A percentile compares a stretch with the other conserved stretches of the same genome.
phyloP scores from a whole-genome alignment of 2,113 vertebrate species.

The Phainopepla nitens region DNA sequence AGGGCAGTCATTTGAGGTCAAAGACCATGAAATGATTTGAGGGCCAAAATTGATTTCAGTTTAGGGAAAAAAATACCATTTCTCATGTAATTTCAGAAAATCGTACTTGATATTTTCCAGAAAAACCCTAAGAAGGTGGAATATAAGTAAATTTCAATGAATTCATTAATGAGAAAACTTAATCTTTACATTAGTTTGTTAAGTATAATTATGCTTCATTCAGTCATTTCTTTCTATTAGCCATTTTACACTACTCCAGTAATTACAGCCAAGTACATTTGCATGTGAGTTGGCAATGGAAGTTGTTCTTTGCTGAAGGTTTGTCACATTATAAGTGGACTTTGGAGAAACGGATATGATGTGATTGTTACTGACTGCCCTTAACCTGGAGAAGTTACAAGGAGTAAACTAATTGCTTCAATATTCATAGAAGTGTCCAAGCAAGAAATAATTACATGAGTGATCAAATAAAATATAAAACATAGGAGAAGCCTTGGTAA shows the following conservation, averaged over 20 bases:
- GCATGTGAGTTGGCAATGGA: not conserved
- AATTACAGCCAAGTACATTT: not conserved
- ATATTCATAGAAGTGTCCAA: not conserved
- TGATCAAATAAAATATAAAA: not conserved
- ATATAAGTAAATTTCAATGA: not conserved
- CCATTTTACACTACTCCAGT: not conserved
- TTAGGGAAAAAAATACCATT: not conserved
- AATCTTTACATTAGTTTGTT: not conserved
- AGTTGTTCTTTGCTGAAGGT: not conserved
- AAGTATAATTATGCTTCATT: not conserved
- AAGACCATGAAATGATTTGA: not conserved
- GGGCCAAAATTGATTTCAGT: not conserved
- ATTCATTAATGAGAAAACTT: not conserved
- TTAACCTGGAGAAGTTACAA: not conserved
- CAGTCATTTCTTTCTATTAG: constrained; percentile 14
- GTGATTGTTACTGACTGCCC: not conserved
- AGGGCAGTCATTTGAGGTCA: not conserved
- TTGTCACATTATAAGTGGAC: not conserved
- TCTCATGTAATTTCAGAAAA: not conserved
- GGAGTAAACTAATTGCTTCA: not conserved
- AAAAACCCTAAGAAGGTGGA: not conserved
- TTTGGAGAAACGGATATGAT: not conserved
- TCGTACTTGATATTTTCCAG: not conserved
- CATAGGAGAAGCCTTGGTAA: not conserved
- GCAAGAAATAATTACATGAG: not conserved